Percentiles rank a stretch among this genome's conserved stretches.
Evolutionary conservation across 2,888 invertebrate genomes (phyloP).

Genomic region (Tenthredo distinguenda): DNA sequence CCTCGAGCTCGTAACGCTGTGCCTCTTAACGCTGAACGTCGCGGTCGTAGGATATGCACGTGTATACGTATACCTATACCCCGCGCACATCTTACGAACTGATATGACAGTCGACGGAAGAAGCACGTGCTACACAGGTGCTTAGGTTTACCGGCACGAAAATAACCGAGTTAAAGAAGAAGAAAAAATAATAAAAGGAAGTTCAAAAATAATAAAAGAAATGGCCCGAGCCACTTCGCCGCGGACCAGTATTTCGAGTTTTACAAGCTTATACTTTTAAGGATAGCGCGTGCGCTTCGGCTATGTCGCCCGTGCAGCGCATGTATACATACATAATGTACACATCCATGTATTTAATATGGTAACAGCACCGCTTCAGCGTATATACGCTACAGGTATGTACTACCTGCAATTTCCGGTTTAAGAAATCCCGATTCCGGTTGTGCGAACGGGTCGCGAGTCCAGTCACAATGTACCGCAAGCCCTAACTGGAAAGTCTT

Average conservation of each 20-base stretch:
- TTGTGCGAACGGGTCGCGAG: conserved; percentile 57
- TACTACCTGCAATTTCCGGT: conserved; percentile 63
- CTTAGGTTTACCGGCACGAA: conserved; percentile 9
- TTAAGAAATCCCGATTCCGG: conserved; percentile 66
- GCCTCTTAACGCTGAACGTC: conserved; percentile 58
- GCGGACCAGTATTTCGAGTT: conserved; percentile 71
- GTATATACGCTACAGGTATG: neutral
- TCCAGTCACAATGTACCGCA: conserved; percentile 46
- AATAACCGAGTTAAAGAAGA: conserved; percentile 49
- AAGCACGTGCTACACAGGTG: conserved; percentile 55
- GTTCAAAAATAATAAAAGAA: conserved; percentile 62
- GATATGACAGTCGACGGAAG: conserved; percentile 20
- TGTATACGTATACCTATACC: conserved; percentile 35
- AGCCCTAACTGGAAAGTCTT: conserved; percentile 51
- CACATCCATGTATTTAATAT: conserved; percentile 19
- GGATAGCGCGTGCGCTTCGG: conserved; percentile 44
- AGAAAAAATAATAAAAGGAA: conserved; percentile 49
- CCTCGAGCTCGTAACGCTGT: conserved; percentile 60
- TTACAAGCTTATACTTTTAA: conserved; percentile 53
- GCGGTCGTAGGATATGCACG: conserved; percentile 19
- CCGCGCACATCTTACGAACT: conserved; percentile 22
- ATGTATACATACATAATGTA: neutral
- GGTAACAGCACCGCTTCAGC: neutral
- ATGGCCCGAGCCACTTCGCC: conserved; percentile 61
- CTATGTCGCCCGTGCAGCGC: neutral